Conservation (phyloP, 2,113 vertebrate genomes). For the Xiphias gladius region DNA sequence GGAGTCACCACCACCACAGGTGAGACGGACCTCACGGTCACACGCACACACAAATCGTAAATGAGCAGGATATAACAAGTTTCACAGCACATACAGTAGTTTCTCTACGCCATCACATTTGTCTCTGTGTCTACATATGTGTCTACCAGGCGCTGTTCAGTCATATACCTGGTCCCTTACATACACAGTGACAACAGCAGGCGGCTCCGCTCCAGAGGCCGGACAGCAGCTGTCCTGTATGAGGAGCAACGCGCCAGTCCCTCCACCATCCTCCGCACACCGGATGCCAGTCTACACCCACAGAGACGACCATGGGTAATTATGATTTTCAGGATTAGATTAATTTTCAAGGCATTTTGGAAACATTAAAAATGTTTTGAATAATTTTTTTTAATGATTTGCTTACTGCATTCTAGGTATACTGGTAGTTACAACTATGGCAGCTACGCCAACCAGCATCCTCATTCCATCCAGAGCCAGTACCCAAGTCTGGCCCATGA, state of each 20-base stretch:
- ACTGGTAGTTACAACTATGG: slow-evolving; percentile 97
- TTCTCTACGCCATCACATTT: slow-evolving; percentile 70
- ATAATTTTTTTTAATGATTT: neutral
- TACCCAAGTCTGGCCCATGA: slow-evolving; percentile 95
- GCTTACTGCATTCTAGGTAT: slow-evolving; percentile 84
- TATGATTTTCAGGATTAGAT: neutral
- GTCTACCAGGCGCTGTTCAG: slow-evolving; percentile 95
- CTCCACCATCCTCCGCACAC: slow-evolving; percentile 90
- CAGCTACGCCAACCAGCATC: slow-evolving; percentile 95
- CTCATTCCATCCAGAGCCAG: slow-evolving; percentile 95
- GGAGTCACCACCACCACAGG: slow-evolving; percentile 90
- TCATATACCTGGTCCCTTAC: slow-evolving; percentile 99
- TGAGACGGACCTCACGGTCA: slow-evolving; percentile 70
- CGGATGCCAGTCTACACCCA: slow-evolving; percentile 95
- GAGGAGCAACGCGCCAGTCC: slow-evolving; percentile 89
- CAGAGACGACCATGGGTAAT: slow-evolving; percentile 96
- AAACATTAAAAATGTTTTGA: neutral
- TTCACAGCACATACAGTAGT: slow-evolving; percentile 45
- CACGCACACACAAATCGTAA: neutral
- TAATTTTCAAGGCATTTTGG: neutral
- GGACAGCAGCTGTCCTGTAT: slow-evolving; percentile 94
- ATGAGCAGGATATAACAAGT: slow-evolving; percentile 13
- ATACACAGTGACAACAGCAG: slow-evolving; percentile 98
- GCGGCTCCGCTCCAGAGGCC: slow-evolving; percentile 90
- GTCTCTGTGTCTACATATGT: slow-evolving; percentile 81